phyloP scores from a whole-genome alignment of 2,113 vertebrate species.

The Panurus biarmicus region DNA sequence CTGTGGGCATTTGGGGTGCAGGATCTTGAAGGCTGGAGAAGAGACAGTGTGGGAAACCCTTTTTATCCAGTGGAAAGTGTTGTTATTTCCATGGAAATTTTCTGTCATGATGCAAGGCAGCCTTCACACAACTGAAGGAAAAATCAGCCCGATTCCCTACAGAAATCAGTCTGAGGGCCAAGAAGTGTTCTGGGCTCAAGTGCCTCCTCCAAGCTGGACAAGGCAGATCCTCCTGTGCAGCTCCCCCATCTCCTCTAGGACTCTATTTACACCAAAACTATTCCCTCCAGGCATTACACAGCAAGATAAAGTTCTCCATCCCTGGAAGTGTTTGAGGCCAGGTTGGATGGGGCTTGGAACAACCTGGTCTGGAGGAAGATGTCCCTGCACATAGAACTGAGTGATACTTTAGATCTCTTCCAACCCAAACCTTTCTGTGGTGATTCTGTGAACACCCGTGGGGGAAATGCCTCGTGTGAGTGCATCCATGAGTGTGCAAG shows the following conservation, averaged over 20 bases:
- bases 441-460: fast-evolving
- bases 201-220: fast-evolving
- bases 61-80: neutral
- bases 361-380: neutral
- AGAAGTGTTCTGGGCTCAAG: neutral
- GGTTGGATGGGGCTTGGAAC: neutral
- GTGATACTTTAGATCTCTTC: neutral
- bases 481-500: fast-evolving
- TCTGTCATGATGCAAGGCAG: neutral
- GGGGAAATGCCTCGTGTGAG: neutral
- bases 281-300: fast-evolving
- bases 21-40: neutral
- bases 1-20: fast-evolving
- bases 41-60: fast-evolving
- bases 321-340: neutral
- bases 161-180: neutral
- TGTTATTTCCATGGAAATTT: neutral
- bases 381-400: neutral
- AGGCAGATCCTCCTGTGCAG: neutral
- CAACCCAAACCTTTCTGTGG: neutral
- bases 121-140: neutral
- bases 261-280: neutral
- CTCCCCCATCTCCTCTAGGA: neutral
- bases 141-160: neutral
- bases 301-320: neutral